Percentiles rank a stretch among this genome's conserved stretches.
Evolutionary conservation across 2,888 invertebrate genomes (phyloP).

Genomic region (Leptinotarsa haldemani): DNA sequence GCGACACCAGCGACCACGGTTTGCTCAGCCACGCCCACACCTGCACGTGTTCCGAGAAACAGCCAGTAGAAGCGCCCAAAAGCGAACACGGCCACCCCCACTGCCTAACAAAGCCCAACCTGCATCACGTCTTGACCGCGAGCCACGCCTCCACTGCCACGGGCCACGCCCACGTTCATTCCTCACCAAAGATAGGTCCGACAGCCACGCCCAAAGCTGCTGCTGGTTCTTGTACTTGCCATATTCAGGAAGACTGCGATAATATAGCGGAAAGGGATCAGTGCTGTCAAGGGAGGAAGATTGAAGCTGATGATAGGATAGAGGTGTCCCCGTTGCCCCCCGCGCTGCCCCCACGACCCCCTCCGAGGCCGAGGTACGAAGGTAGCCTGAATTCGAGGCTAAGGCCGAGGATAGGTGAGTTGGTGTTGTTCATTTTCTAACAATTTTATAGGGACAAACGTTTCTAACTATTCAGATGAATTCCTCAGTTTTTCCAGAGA

Average conservation of each 20-base stretch:
- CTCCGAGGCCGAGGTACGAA: conserved; percentile 64
- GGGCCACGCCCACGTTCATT: conserved; percentile 55
- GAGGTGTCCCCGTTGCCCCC: conserved; percentile 66
- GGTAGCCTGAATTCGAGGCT: conserved; percentile 59
- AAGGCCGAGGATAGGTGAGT: conserved; percentile 51
- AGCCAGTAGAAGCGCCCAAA: conserved; percentile 54
- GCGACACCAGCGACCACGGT: conserved; percentile 62
- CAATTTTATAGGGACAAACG: too few relatives aligned
- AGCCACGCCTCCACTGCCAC: conserved; percentile 53
- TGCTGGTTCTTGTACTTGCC: conserved; percentile 59
- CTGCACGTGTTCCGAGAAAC: conserved; percentile 58
- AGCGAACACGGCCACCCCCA: conserved; percentile 51
- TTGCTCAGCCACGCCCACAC: conserved; percentile 57
- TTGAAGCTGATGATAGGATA: conserved; percentile 64
- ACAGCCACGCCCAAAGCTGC: conserved; percentile 55
- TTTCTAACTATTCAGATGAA: too few relatives aligned
- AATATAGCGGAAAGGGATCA: conserved; percentile 51
- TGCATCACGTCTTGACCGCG: conserved; percentile 50
- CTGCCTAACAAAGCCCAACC: conserved; percentile 44
- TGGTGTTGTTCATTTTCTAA: too few relatives aligned
- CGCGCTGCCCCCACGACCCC: conserved; percentile 66
- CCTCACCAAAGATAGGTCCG: conserved; percentile 44
- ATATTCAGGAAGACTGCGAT: conserved; percentile 59
- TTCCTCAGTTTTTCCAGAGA: too few relatives aligned
- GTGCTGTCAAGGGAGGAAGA: conserved; percentile 54